Evolutionary conservation across 2,113 vertebrate genomes (phyloP).

Genomic region (Seriola aureovittata): DNA sequence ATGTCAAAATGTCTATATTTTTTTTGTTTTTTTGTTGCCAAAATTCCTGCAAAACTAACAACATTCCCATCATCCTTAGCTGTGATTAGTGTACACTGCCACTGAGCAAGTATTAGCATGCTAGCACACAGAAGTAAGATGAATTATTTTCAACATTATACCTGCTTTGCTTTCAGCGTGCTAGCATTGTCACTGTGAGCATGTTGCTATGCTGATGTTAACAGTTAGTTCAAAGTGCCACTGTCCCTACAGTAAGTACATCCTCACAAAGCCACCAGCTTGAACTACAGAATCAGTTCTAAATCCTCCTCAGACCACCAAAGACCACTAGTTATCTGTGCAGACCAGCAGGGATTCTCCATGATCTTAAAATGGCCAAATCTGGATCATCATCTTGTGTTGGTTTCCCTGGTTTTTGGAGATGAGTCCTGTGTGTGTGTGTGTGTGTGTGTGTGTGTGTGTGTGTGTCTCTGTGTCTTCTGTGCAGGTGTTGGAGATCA

Average conservation of each 20-base stretch:
- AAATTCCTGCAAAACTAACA: background rate
- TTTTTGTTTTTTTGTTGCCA: background rate
- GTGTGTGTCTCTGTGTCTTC: constrained; percentile 42
- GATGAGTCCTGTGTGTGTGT: constrained; percentile 14
- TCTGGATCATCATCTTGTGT: constrained; percentile 19
- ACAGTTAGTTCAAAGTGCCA: background rate
- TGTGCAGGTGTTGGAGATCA: constrained; percentile 72
- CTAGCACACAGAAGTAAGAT: background rate
- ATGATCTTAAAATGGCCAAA: constrained; percentile 28
- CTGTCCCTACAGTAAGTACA: background rate
- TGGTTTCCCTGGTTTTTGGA: constrained; percentile 8
- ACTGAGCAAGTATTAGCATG: background rate
- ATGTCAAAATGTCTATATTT: background rate
- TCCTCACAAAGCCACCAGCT: background rate
- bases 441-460: constrained; percentile 21
- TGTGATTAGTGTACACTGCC: background rate
- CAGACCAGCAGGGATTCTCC: constrained; percentile 1
- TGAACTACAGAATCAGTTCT: background rate
- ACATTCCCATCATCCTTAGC: background rate
- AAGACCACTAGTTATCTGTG: background rate
- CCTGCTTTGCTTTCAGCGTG: too few species aligned
- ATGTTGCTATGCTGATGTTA: background rate
- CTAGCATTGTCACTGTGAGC: background rate
- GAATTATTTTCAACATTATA: too few species aligned
- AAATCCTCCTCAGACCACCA: background rate